Percentiles rank a stretch among this genome's conserved stretches.
Evolutionary conservation across 2,888 invertebrate species (phyloP).

Genomic region (Chalcosyrphus nemorum): DNA sequence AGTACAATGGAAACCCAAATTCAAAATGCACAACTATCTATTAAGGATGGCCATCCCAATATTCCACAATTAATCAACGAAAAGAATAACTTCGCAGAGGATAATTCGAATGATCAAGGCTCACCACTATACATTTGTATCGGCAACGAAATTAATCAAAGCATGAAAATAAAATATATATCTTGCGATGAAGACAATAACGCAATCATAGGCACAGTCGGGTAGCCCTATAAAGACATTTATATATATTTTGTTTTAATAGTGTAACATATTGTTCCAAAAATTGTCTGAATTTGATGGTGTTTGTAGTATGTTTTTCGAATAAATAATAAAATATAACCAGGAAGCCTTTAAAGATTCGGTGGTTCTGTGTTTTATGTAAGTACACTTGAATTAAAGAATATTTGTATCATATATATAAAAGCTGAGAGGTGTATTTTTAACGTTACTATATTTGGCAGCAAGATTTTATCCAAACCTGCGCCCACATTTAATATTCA

Average conservation of each 20-base stretch:
- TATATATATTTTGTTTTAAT: background rate
- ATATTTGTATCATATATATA: too few species aligned
- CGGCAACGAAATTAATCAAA: conserved; percentile 75
- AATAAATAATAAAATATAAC: background rate
- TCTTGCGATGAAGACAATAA: conserved; percentile 79
- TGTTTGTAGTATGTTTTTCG: background rate
- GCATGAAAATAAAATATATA: conserved; percentile 78
- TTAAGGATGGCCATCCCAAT: conserved; percentile 50
- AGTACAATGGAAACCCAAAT: conserved; percentile 81
- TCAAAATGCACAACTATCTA: conserved; percentile 75
- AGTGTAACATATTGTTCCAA: background rate
- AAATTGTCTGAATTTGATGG: background rate
- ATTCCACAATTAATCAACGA: background rate
- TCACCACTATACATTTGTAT: conserved; percentile 77
- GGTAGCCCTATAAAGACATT: background rate
- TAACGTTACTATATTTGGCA: too few species aligned
- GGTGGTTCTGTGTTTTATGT: too few species aligned
- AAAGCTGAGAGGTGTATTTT: too few species aligned
- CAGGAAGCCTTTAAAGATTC: background rate
- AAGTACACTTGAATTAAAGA: too few species aligned
- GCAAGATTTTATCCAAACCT: too few species aligned
- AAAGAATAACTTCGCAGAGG: conserved; percentile 66
- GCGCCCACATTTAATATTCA: too few species aligned
- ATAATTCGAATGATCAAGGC: conserved; percentile 70
- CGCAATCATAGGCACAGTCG: background rate